These are phyloP conservation scores for Amblyjoppa fuscipennis DNA, from an alignment of 2,888 invertebrate species.

Conservation along the genomic window DNA sequence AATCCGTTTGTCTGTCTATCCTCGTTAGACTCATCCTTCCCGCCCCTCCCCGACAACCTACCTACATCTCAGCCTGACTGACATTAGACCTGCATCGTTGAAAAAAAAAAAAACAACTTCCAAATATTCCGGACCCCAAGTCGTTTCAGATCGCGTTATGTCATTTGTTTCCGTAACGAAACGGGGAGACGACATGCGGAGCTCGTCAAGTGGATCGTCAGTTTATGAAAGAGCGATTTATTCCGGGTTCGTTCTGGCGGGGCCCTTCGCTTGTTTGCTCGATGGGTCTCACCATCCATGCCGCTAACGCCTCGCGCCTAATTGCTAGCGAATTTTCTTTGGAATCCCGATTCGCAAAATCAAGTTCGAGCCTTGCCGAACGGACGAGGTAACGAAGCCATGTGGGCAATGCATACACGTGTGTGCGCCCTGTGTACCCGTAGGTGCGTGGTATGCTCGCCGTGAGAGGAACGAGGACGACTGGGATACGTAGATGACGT, in stretches of 20 bases:
- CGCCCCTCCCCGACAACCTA: not conserved
- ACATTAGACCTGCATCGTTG: not conserved
- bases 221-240: constrained; percentile 29
- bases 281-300: not conserved
- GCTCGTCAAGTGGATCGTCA: constrained; percentile 28
- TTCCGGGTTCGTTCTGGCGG: constrained; percentile 2
- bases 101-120: constrained; percentile 9
- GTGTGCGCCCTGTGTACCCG: constrained; percentile 30
- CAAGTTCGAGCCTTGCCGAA: constrained; percentile 60
- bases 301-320: constrained; percentile 72
- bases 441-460: constrained; percentile 2
- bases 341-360: constrained; percentile 73
- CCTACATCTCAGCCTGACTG: not conserved
- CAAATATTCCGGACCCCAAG: not conserved
- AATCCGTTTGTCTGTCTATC: constrained; percentile 58
- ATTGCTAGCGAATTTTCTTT: constrained; percentile 75
- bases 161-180: constrained; percentile 13
- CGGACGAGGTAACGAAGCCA: constrained; percentile 61
- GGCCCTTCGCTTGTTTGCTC: not conserved
- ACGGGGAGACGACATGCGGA: not conserved
- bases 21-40: constrained; percentile 25
- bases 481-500: constrained; percentile 63
- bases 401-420: not conserved
- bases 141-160: not conserved
- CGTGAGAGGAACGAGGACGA: constrained; percentile 48